Evolutionary conservation across 2,797 vertebrate genomes (phyloP), one percentile per base, ranked within the genome.

Genomic region (Intellagama lesueurii): DNA sequence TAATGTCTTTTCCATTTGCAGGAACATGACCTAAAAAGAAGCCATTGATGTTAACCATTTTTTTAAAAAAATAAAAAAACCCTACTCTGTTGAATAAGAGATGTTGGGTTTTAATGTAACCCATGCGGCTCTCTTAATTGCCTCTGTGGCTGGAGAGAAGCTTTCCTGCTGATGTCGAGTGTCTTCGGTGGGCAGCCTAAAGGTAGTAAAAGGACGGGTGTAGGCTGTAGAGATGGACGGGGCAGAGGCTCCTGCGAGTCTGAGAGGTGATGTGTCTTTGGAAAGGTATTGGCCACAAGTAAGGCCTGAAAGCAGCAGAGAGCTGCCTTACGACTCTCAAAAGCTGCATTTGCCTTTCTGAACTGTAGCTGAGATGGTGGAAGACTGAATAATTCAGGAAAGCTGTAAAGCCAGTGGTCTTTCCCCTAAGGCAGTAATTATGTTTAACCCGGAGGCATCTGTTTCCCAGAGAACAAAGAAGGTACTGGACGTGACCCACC

Each of bases 81-180:
- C 5, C 35, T 11, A 3, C 49, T 70, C 78, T 40, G 2, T 12
- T 81, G 78, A 87, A 60, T 72, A 60, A 81, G 79, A 87, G 40
- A 80, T 22, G 16, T 19, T 40, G 11, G 22, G 79, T 73, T 68
- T 73, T 87, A 73, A 73, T 60, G 47, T 32, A 87, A 80, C 68
- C 66, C 86, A 56, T 19, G 26, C 78, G 1, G 49, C 30, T 40
- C 47, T 56, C 49, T 56, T 87, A 60, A 87, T 87, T 87, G 79
- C 69, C 60, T 87, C 30, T 28, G 28, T 81, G 35, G 56, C 52
- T 64, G 52, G 35, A 82, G 28, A 64, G 35, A 64, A 32, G 28
- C 52, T 64, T 66, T 64, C 68, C 28, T 75, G 52, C 79, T 47
- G 52, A 47, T 24, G 24, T 47, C 35, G 24, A 14, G 70, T 5